phyloP scores from a whole-genome alignment of 2,113 vertebrate species.

The Phainopepla nitens region DNA sequence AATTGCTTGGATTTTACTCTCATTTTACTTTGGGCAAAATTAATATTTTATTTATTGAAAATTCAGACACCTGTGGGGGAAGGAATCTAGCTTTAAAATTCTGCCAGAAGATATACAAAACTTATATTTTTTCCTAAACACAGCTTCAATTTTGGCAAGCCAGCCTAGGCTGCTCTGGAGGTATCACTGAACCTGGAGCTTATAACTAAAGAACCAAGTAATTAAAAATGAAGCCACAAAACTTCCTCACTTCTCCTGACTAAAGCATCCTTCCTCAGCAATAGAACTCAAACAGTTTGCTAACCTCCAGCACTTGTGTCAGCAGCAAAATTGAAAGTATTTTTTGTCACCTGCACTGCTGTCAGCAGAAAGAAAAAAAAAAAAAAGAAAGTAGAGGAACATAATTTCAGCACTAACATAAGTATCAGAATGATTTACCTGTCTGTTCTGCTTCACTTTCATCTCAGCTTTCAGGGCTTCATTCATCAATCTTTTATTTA shows the following conservation, averaged over 20 bases:
- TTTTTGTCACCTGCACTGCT: conserved; percentile 68
- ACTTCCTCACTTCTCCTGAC: background rate
- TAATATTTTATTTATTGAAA: background rate
- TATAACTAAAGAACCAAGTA: background rate
- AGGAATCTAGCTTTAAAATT: background rate
- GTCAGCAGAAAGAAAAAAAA: conserved; percentile 52
- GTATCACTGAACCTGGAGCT: background rate
- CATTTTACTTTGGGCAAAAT: background rate
- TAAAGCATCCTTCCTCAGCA: conserved; percentile 44
- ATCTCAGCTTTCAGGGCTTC: conserved; percentile 69
- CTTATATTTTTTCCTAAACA: background rate
- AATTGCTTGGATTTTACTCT: background rate
- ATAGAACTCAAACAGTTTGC: conserved; percentile 16
- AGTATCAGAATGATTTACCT: conserved; percentile 76
- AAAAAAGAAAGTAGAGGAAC: conserved; percentile 34
- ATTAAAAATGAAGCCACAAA: conserved; percentile 20
- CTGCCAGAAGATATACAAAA: background rate
- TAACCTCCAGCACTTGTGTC: conserved; percentile 48
- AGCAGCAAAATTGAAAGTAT: conserved; percentile 65
- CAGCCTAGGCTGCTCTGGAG: background rate
- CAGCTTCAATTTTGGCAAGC: background rate
- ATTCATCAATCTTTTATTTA: conserved; percentile 77
- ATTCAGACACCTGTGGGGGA: background rate
- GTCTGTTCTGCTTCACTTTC: conserved; percentile 68
- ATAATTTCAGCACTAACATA: conserved; percentile 74